phyloP scores from a whole-genome alignment of 2,888 invertebrate species.

The Agrochola lota region DNA sequence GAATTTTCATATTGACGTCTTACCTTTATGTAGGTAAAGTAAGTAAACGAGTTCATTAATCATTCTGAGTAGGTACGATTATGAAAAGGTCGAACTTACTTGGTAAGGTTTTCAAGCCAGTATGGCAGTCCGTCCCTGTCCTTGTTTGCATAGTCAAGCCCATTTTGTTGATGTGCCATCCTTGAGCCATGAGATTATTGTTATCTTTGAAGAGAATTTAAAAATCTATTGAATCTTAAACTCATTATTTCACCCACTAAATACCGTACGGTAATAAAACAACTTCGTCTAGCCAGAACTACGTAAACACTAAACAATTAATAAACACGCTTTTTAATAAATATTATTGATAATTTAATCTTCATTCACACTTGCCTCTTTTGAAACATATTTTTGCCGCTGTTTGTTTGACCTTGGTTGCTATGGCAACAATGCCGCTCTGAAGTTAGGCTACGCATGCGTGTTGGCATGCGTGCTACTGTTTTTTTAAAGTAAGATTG shows the following conservation, averaged over 20 bases:
- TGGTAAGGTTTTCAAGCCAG: conserved; percentile 88
- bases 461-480: too few relatives aligned
- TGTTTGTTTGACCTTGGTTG: conserved; percentile 90
- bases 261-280: conserved; percentile 30
- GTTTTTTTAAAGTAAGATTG: too few relatives aligned
- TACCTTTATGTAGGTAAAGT: conserved; percentile 57
- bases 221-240: conserved; percentile 49
- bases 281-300: conserved; percentile 26
- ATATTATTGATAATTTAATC: conserved; percentile 68
- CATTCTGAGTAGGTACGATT: conserved; percentile 66
- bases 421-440: conserved; percentile 71
- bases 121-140: conserved; percentile 79
- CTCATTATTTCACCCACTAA: conserved; percentile 57
- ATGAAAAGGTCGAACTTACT: conserved; percentile 74
- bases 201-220: conserved; percentile 58
- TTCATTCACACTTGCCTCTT: conserved; percentile 84
- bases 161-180: conserved; percentile 85
- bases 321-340: conserved; percentile 50
- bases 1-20: conserved; percentile 70
- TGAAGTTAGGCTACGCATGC: too few relatives aligned
- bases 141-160: conserved; percentile 77
- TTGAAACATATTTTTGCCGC: conserved; percentile 87
- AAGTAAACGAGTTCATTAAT: conserved; percentile 70
- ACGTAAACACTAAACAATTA: conserved; percentile 40
- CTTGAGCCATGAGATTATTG: conserved; percentile 81